phyloP scores from a whole-genome alignment of 1,140 invertebrate genomes.

The Chironomus tepperi region DNA sequence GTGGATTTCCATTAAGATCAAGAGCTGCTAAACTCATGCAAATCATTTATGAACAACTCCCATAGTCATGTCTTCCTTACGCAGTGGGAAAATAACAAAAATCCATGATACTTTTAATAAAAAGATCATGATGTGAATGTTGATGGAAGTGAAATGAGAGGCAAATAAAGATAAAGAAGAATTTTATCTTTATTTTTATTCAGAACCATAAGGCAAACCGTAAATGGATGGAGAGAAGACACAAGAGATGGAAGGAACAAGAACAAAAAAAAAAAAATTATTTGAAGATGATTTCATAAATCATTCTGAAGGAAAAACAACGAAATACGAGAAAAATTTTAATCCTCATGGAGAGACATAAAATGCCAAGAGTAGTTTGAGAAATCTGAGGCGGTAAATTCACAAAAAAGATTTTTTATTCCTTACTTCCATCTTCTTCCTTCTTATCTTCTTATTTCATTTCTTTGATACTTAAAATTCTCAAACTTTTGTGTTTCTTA shows the following conservation, averaged over 20 bases:
- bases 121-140: background rate
- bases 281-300: constrained; percentile 3
- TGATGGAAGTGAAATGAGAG: background rate
- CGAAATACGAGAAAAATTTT: background rate
- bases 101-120: background rate
- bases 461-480: background rate
- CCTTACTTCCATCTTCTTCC: too few species aligned
- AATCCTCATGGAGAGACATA: background rate
- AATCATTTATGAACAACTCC: too few species aligned
- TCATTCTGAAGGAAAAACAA: background rate
- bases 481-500: too few species aligned
- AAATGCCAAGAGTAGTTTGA: background rate
- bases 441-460: background rate
- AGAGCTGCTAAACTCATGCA: too few species aligned
- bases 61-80: too few species aligned
- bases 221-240: background rate
- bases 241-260: background rate
- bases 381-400: background rate
- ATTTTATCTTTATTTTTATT: background rate
- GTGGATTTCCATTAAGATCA: too few species aligned
- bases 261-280: too few species aligned
- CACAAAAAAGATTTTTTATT: too few species aligned
- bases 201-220: background rate
- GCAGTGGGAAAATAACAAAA: background rate
- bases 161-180: background rate